Conservation (phyloP, 2,888 invertebrate species). For the Troglohyphantes excavatus region DNA sequence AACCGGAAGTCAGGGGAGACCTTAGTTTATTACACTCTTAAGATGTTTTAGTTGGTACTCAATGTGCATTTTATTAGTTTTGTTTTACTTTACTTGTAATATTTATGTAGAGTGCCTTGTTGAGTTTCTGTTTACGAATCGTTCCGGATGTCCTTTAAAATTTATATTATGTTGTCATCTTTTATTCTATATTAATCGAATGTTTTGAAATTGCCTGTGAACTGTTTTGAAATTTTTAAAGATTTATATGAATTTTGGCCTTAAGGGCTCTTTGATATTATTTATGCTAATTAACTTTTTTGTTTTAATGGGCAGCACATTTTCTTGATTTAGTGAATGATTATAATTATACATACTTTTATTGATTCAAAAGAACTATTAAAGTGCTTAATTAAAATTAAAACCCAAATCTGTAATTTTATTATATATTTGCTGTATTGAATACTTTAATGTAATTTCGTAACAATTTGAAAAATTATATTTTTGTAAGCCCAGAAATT, state of each 20-base stretch:
- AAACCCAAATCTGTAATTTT: no score
- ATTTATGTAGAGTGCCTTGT: not conserved
- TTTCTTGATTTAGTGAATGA: no score
- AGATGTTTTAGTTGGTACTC: conserved; percentile 1
- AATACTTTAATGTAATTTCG: no score
- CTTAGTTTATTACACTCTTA: not conserved
- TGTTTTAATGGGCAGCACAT: no score
- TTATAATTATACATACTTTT: no score
- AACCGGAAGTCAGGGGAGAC: not conserved
- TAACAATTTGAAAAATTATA: no score
- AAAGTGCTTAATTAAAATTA: no score
- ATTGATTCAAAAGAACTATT: no score
- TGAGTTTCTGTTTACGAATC: not conserved
- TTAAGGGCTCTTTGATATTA: not conserved
- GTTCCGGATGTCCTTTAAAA: not conserved
- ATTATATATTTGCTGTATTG: no score
- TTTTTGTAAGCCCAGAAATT: no score
- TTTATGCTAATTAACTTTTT: no score
- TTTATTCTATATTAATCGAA: not conserved
- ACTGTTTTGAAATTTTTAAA: not conserved
- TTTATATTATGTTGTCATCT: not conserved
- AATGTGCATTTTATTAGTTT: not conserved
- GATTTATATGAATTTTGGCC: not conserved
- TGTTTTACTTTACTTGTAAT: not conserved
- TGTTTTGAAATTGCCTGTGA: no score